These are phyloP conservation scores for Gephyroberyx darwinii DNA, from an alignment of 2,797 vertebrate species.

Conservation along the genomic window DNA sequence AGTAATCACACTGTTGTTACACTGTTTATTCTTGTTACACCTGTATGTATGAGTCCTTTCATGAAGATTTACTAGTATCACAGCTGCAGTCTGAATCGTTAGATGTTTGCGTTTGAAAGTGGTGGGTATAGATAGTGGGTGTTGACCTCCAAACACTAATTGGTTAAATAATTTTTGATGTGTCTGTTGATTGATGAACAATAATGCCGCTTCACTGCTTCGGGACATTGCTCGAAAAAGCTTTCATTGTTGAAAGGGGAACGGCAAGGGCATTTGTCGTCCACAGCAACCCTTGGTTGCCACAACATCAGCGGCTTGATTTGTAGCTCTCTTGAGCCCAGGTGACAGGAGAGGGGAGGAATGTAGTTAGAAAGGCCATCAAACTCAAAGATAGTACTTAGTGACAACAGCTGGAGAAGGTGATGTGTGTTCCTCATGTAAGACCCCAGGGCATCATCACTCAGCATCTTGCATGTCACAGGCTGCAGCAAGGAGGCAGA, in stretches of 20 bases:
- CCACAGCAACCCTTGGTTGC: conserved; percentile 69
- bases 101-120: conserved; percentile 1
- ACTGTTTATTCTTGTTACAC: too few species aligned
- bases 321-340: conserved; percentile 73
- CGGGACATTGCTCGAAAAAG: conserved; percentile 32
- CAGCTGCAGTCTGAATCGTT: conserved; percentile 14
- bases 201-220: conserved; percentile 30
- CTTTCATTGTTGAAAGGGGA: conserved; percentile 50
- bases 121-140: conserved; percentile 24
- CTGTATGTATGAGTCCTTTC: too few species aligned
- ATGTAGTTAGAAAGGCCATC: conserved; percentile 78
- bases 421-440: conserved; percentile 63
- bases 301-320: conserved; percentile 73
- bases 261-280: conserved; percentile 56
- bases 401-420: conserved; percentile 80
- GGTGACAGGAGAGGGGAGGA: conserved; percentile 77
- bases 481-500: conserved; percentile 52
- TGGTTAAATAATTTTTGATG: conserved; percentile 35
- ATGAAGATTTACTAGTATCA: not conserved
- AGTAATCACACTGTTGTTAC: too few species aligned
- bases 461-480: conserved; percentile 71
- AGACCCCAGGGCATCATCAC: conserved; percentile 75
- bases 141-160: conserved; percentile 20
- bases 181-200: conserved; percentile 45
- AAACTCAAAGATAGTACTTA: conserved; percentile 78